These are phyloP conservation scores for Galaxea fascicularis DNA, from an alignment of 92 coral and sea anemone genomes.

Conservation along the genomic window DNA sequence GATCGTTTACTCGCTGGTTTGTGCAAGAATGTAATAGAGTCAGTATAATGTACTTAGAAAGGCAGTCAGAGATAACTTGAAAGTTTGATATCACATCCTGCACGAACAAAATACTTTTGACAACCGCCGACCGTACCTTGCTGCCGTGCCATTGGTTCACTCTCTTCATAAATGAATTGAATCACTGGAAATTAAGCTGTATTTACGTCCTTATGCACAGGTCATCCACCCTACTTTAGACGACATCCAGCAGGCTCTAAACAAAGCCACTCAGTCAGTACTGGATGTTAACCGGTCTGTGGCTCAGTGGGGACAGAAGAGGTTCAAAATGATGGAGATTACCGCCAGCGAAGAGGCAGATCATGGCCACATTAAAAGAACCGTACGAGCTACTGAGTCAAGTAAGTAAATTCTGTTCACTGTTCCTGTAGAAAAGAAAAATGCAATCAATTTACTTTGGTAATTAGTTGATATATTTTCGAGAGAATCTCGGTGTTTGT, in stretches of 20 bases:
- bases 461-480: background rate
- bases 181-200: background rate
- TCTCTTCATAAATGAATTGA: background rate
- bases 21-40: too few relatives aligned
- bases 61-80: too few relatives aligned
- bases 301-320: constrained; percentile 93
- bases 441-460: background rate
- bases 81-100: too few relatives aligned
- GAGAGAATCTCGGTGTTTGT: background rate
- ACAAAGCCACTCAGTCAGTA: constrained; percentile 81
- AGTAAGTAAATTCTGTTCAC: constrained; percentile 44
- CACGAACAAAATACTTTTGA: too few relatives aligned
- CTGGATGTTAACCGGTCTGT: constrained; percentile 88
- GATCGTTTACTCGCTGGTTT: too few relatives aligned
- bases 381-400: constrained; percentile 81
- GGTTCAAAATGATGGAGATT: constrained; percentile 72
- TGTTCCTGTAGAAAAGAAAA: background rate
- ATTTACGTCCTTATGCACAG: constrained; percentile 28
- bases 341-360: constrained; percentile 49
- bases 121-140: too few relatives aligned
- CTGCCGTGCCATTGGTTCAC: background rate
- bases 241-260: constrained; percentile 84
- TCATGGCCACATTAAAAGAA: constrained; percentile 67
- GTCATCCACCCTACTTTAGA: constrained; percentile 84
- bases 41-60: too few relatives aligned